Evolutionary conservation across 2,888 invertebrate genomes (phyloP).

Genomic region (Hoplodrina blanda): DNA sequence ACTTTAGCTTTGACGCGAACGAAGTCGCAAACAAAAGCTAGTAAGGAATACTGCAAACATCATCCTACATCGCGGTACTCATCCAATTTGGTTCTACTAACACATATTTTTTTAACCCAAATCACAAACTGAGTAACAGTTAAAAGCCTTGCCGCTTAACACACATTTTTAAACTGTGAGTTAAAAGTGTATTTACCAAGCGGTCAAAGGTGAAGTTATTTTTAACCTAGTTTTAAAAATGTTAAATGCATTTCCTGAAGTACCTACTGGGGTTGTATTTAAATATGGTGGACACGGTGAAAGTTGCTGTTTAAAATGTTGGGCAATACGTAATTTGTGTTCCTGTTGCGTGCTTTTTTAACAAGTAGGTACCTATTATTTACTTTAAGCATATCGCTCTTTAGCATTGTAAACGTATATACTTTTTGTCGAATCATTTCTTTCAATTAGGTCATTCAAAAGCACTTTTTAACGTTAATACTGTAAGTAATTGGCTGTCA

Average conservation of each 20-base stretch:
- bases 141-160: constrained; percentile 45
- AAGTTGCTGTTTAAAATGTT: constrained; percentile 14
- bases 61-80: neutral
- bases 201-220: constrained; percentile 59
- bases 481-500: too few relatives aligned
- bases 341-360: neutral
- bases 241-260: constrained; percentile 52
- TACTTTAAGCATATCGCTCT: too few relatives aligned
- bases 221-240: constrained; percentile 61
- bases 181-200: constrained; percentile 55
- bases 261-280: constrained; percentile 17
- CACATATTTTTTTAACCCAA: constrained; percentile 12
- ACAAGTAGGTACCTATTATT: neutral
- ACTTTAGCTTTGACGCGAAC: too few relatives aligned
- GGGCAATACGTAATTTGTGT: constrained; percentile 12
- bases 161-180: constrained; percentile 34
- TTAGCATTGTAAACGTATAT: too few relatives aligned
- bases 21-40: too few relatives aligned
- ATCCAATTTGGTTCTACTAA: neutral
- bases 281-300: constrained; percentile 11
- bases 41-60: neutral
- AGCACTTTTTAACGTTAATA: too few relatives aligned
- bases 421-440: too few relatives aligned
- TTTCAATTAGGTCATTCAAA: too few relatives aligned
- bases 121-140: constrained; percentile 22